Evolutionary conservation across 1,140 invertebrate species (phyloP).

Genomic region (Pemphigus obesinymphae): DNA sequence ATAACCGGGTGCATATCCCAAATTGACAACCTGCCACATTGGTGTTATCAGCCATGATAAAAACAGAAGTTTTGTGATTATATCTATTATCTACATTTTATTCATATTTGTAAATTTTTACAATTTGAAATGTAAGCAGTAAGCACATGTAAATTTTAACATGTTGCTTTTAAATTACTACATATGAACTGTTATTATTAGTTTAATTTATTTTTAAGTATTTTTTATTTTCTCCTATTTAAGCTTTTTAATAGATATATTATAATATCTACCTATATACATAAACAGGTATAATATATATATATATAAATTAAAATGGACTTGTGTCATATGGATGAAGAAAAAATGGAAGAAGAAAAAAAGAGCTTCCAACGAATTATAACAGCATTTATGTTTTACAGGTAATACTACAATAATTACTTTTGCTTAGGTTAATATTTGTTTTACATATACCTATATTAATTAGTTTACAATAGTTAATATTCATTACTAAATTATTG

Average conservation of each 20-base stretch:
- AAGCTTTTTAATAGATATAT: not conserved
- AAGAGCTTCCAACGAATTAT: slow-evolving; percentile 42
- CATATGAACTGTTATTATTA: not conserved
- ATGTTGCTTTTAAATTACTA: slow-evolving; percentile 2
- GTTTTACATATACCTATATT: no score
- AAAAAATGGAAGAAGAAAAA: slow-evolving; percentile 44
- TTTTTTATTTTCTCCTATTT: not conserved
- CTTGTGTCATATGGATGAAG: not conserved
- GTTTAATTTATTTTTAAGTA: not conserved
- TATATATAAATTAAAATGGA: not conserved
- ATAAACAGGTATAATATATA: not conserved
- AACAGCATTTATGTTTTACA: slow-evolving; percentile 42
- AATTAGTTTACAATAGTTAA: not conserved
- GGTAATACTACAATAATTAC: no score
- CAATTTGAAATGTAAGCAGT: not conserved
- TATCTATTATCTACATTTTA: not conserved
- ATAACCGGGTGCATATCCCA: not conserved
- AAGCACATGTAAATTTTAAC: not conserved
- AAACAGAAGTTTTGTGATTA: not conserved
- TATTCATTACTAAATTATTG: not conserved
- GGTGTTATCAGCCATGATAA: not conserved
- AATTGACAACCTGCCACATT: not conserved
- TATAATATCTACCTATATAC: not conserved
- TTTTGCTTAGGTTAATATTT: no score
- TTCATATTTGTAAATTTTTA: not conserved